A percentile compares a stretch with the other conserved stretches of the same genome.
These are phyloP conservation scores for Arctia plantaginis DNA, from an alignment of 2,888 invertebrate species.

Conservation along the genomic window DNA sequence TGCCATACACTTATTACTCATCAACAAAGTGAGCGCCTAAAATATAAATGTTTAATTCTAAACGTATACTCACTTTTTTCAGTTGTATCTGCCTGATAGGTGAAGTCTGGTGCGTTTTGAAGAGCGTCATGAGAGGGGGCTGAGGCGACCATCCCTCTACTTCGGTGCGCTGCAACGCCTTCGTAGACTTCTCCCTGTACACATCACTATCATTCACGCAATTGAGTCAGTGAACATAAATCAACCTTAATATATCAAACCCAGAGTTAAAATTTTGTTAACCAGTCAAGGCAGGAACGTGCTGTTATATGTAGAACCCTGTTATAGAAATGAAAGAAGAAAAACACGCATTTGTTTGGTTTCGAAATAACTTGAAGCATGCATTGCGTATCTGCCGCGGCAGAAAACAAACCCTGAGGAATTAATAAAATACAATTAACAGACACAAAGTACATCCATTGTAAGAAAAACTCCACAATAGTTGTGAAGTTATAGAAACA, in stretches of 20 bases:
- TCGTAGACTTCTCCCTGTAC: conserved; percentile 80
- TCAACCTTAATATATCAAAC: conserved; percentile 56
- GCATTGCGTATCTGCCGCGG: background rate
- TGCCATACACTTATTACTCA: background rate
- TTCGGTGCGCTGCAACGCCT: conserved; percentile 68
- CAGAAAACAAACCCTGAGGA: background rate
- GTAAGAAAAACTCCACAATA: background rate
- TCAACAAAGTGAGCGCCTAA: background rate
- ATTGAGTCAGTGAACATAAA: conserved; percentile 52
- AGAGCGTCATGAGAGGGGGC: conserved; percentile 92
- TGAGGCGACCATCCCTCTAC: conserved; percentile 89
- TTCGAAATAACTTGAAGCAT: background rate
- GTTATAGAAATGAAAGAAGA: conserved; percentile 35
- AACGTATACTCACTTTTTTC: conserved; percentile 79
- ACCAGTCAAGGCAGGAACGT: conserved; percentile 46
- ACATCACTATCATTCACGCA: conserved; percentile 72
- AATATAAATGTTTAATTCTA: background rate
- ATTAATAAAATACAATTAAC: conserved; percentile 8
- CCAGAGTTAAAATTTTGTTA: conserved; percentile 49
- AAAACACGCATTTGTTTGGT: too few relatives aligned
- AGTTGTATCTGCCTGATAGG: conserved; percentile 90
- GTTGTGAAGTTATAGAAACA: background rate
- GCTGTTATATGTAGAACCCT: conserved; percentile 49
- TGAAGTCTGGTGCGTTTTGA: conserved; percentile 90
- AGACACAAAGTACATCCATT: background rate